phyloP scores from a whole-genome alignment of 2,888 invertebrate species.

The Ophion ventricosus region DNA sequence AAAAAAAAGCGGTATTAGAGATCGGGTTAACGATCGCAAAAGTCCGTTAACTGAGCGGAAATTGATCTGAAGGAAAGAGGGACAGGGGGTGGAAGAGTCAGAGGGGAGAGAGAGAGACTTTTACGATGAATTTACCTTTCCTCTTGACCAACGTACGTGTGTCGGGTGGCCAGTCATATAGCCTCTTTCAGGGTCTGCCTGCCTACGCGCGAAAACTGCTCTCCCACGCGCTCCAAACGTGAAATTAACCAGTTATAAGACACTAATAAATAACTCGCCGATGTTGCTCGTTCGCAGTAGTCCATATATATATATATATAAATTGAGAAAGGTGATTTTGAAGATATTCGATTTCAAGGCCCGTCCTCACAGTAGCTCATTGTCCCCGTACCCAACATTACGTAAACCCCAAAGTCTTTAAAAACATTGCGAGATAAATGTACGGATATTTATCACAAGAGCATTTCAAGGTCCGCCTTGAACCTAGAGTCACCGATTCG shows the following conservation, averaged over 20 bases:
- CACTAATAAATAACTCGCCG: constrained; percentile 69
- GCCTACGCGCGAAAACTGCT: constrained; percentile 69
- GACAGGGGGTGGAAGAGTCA: neutral
- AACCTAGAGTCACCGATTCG: neutral
- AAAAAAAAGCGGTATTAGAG: neutral
- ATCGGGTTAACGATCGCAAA: constrained; percentile 1
- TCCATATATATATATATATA: neutral
- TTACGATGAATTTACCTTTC: constrained; percentile 56
- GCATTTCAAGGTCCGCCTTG: neutral
- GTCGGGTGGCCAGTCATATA: constrained; percentile 33
- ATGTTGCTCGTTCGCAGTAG: constrained; percentile 39
- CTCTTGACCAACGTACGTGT: constrained; percentile 32
- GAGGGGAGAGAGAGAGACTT: constrained; percentile 29
- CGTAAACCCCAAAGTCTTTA: neutral
- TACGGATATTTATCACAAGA: neutral
- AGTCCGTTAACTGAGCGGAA: constrained; percentile 11
- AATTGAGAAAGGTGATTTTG: neutral
- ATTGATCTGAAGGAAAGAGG: neutral
- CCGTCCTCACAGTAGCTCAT: neutral
- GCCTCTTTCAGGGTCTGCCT: constrained; percentile 69
- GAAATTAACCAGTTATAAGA: constrained; percentile 71
- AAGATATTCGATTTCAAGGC: neutral
- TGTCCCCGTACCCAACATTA: neutral
- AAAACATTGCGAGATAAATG: neutral
- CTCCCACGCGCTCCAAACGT: constrained; percentile 70